Evolutionary conservation across 2,113 vertebrate species (phyloP).

Genomic region (Oryzias woworae): DNA sequence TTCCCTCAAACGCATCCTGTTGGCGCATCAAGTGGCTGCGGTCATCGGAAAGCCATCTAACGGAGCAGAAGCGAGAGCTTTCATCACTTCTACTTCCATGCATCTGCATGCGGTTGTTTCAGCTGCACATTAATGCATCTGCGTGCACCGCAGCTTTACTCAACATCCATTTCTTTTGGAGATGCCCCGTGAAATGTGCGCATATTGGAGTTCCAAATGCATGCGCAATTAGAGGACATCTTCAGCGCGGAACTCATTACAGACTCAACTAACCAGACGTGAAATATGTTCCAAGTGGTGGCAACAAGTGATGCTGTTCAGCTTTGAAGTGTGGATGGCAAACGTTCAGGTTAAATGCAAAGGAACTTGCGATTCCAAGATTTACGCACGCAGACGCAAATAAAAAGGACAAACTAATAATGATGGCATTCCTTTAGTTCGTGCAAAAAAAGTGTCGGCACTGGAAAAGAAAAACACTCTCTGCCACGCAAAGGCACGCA

Average conservation of each 20-base stretch:
- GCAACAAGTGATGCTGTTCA: conserved; percentile 59
- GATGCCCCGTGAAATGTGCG: too few relatives aligned
- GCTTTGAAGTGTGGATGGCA: conserved; percentile 1
- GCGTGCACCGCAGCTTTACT: too few relatives aligned
- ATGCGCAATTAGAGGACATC: not conserved
- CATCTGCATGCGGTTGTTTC: not conserved
- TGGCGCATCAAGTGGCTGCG: conserved; percentile 76
- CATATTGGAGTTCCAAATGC: too few relatives aligned
- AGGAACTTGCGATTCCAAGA: not conserved
- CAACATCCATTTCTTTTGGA: too few relatives aligned
- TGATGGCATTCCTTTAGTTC: too few relatives aligned
- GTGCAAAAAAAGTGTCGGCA: conserved; percentile 7
- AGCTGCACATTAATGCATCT: not conserved
- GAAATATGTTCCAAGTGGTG: conserved; percentile 54
- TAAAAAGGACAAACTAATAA: too few relatives aligned
- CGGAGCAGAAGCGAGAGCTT: conserved; percentile 18
- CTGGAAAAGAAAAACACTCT: not conserved
- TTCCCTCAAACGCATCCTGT: conserved; percentile 60
- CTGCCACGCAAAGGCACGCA: not conserved
- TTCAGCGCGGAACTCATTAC: conserved; percentile 16
- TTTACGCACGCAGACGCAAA: not conserved
- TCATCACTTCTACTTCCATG: conserved; percentile 12
- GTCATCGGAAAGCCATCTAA: conserved; percentile 43
- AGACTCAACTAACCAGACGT: conserved; percentile 6
- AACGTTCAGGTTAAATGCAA: not conserved